Conservation (phyloP, 2,113 vertebrate genomes). For the Xyrauchen texanus region DNA sequence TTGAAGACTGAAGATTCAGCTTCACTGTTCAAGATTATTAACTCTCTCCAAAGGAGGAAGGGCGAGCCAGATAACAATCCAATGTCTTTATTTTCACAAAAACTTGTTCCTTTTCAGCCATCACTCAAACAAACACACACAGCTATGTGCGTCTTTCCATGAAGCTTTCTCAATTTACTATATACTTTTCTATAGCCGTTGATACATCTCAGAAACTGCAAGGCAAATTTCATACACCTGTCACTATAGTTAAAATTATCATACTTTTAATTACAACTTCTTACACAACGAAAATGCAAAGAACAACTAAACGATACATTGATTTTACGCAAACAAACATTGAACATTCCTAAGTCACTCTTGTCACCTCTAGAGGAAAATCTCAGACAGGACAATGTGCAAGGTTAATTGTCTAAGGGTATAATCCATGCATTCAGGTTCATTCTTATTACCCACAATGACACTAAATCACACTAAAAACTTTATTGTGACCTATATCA, state of each 20-base stretch:
- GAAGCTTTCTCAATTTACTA: not conserved
- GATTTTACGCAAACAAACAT: not conserved
- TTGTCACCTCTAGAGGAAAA: not conserved
- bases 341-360: not conserved
- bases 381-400: not conserved
- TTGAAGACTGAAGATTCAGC: no score
- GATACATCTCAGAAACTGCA: not conserved
- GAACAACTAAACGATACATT: no score
- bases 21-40: no score
- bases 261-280: not conserved
- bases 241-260: not conserved
- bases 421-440: not conserved
- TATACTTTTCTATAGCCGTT: not conserved
- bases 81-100: no score
- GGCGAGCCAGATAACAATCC: no score
- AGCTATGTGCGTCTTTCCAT: no score
- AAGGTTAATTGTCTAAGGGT: not conserved
- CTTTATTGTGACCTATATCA: not conserved
- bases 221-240: not conserved
- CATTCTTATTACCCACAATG: not conserved
- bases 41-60: no score
- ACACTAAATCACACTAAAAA: not conserved
- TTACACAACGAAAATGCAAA: not conserved
- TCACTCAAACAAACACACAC: no score
- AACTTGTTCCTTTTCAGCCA: no score